Conservation (phyloP, 64 coral and sea anemone genomes). For the Dendronephthya gigantea region DNA sequence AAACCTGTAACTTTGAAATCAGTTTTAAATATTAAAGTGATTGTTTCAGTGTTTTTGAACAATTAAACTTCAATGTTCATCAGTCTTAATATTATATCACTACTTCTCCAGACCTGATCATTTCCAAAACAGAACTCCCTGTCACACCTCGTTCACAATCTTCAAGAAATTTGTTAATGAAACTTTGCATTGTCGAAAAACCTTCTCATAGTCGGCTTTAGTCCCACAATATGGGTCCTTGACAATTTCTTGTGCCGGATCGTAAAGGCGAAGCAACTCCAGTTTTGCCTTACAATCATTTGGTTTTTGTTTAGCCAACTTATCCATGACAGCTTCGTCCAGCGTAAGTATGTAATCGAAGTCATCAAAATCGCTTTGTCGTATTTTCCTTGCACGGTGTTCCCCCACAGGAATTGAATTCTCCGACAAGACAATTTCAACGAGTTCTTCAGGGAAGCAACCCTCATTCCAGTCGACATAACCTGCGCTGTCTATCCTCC, state of each 20-base stretch:
- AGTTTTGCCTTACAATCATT: slow-evolving; percentile 41
- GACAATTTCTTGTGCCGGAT: slow-evolving; percentile 17
- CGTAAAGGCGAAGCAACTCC: slow-evolving; percentile 58
- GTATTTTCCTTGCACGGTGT: slow-evolving; percentile 52
- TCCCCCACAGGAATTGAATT: slow-evolving; percentile 35
- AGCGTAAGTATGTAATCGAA: slow-evolving; percentile 73
- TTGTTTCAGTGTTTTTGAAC: too few species aligned
- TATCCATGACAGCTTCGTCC: slow-evolving; percentile 60
- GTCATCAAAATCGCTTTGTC: slow-evolving; percentile 49
- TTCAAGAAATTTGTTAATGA: not conserved
- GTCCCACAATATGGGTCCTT: not conserved
- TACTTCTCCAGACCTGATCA: too few species aligned
- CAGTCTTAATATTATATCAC: too few species aligned
- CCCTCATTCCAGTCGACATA: slow-evolving; percentile 52
- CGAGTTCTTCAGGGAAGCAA: slow-evolving; percentile 35
- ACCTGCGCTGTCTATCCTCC: slow-evolving; percentile 80
- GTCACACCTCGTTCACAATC: not conserved
- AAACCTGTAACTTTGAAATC: too few species aligned
- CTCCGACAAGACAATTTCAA: slow-evolving; percentile 36
- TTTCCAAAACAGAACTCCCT: too few species aligned
- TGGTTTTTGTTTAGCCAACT: slow-evolving; percentile 52
- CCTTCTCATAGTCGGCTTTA: not conserved
- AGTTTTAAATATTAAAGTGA: too few species aligned
- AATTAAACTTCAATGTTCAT: too few species aligned
- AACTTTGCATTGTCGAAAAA: not conserved